Conservation (phyloP, 2,888 invertebrate genomes). For the Melipona beecheii region DNA sequence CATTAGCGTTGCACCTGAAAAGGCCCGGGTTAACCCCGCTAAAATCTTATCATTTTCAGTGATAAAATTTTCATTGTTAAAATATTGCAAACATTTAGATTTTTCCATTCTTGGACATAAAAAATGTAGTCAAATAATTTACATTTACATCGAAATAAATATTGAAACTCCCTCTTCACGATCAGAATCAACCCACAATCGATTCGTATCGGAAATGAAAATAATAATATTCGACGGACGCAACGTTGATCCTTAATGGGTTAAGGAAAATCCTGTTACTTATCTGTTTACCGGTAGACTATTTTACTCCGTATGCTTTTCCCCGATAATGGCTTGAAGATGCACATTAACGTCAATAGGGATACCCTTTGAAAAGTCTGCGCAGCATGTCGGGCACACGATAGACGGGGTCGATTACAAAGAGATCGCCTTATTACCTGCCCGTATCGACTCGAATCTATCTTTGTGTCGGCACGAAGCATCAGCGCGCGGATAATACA, state of each 20-base stretch:
- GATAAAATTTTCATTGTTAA: too few relatives aligned
- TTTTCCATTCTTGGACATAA: neutral
- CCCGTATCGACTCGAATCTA: conserved; percentile 62
- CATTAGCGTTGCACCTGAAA: too few relatives aligned
- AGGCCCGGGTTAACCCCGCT: too few relatives aligned
- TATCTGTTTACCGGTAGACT: conserved; percentile 36
- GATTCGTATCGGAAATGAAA: neutral
- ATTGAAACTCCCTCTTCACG: neutral
- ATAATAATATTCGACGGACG: neutral
- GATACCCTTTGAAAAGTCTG: conserved; percentile 64
- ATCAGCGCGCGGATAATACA: conserved; percentile 55
- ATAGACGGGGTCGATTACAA: conserved; percentile 58
- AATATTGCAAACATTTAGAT: neutral
- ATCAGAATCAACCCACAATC: too few relatives aligned
- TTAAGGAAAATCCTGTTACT: neutral
- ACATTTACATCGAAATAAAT: neutral
- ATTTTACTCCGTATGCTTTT: conserved; percentile 42
- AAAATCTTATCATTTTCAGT: too few relatives aligned
- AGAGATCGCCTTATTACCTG: conserved; percentile 68
- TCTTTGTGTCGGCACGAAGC: conserved; percentile 54
- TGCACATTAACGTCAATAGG: conserved; percentile 54
- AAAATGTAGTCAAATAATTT: neutral
- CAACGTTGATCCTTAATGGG: neutral
- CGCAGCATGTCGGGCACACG: conserved; percentile 52
- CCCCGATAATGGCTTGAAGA: conserved; percentile 56